Base-by-base conservation (phyloP, 2,888 invertebrate genomes). In the Loripinus fragilis region DNA sequence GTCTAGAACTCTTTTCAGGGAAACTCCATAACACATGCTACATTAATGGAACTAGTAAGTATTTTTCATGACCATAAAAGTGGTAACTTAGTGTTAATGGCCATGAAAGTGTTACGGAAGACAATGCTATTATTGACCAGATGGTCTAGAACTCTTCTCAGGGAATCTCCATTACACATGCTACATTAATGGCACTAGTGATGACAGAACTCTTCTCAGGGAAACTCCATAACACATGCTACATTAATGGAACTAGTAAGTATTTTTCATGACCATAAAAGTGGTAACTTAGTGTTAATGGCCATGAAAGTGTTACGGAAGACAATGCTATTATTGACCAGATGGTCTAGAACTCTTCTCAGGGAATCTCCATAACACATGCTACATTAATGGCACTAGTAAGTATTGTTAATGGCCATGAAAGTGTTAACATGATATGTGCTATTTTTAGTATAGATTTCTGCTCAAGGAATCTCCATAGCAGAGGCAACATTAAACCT, bases 261-360 rank as follows among this genome's bases (percentile, higher is more conserved):
- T 83, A 52, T 71, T 30, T 8, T 42, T 42, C n/a, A 42, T n/a
- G n/a, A n/a, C n/a, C n/a, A n/a, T n/a, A n/a, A n/a, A n/a, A n/a
- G n/a, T n/a, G n/a, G n/a, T n/a, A n/a, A n/a, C n/a, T n/a, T n/a
- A n/a, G n/a, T n/a, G n/a, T n/a, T n/a, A 55, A 12, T 15, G 12
- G 55, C n/a, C 8, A n/a, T n/a, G n/a, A n/a, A n/a, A n/a, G n/a
- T 95, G 99, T 99, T 94, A 99, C 99, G 94, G 99, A 99, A 95
- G 99, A 99, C 95, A 99, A 99, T 95, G 99, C 99, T 91, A 99
- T 99, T 95, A 98, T 99, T 93, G 99, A 99, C 84, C 95, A n/a
- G n/a, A n/a, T 38, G 38, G 38, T 38, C 38, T 12, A 38, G 99
- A 99, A 94, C 95, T 99, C 89, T 99, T 99, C 96, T 98, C 98